Percentiles rank a stretch among this genome's conserved stretches.
phyloP scores from a whole-genome alignment of 2,797 vertebrate genomes.

The Numenius phaeopus region DNA sequence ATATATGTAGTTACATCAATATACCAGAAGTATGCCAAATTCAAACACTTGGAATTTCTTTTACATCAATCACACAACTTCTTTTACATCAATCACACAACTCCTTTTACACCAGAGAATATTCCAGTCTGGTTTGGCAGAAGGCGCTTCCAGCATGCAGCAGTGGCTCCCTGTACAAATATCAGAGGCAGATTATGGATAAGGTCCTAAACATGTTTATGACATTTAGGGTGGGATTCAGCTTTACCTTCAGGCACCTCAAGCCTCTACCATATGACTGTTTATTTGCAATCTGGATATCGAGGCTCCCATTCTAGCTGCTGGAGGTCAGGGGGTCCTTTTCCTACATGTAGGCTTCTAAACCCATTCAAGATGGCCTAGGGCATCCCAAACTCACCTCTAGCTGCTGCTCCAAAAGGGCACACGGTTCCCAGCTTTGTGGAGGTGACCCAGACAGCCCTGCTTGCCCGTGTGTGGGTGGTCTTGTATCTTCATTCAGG shows the following conservation, averaged over 20 bases:
- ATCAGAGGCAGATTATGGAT: neutral
- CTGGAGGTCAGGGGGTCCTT: neutral
- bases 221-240: neutral
- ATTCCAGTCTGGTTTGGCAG: neutral
- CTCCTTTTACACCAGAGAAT: neutral
- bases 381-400: neutral
- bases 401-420: neutral
- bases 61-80: neutral
- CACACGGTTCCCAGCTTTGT: rapidly evolving
- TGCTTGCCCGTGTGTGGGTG: rapidly evolving
- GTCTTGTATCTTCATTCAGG: neutral
- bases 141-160: neutral
- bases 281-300: neutral
- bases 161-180: neutral
- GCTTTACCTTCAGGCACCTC: neutral
- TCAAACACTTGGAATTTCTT: neutral
- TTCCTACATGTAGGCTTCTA: neutral
- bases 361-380: neutral
- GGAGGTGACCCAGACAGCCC: neutral
- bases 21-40: neutral
- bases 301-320: neutral
- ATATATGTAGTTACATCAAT: neutral
- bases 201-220: neutral
- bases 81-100: neutral
- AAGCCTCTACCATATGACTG: neutral